Evolutionary conservation across 2,113 vertebrate species (phyloP).

Genomic region (Hiodon alosoides): DNA sequence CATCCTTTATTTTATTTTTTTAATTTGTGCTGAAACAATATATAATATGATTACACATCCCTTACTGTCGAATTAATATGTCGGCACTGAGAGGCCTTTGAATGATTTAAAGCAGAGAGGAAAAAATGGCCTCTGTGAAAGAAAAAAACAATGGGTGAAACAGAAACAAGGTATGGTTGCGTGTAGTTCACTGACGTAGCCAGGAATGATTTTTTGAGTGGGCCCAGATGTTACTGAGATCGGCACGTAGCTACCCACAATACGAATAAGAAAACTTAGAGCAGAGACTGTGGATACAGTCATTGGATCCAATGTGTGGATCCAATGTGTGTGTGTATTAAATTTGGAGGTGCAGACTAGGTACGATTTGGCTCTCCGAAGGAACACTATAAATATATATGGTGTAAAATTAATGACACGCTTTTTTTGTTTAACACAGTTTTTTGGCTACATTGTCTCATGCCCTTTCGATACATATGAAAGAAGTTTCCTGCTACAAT

Average conservation of each 20-base stretch:
- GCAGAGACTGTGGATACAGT: no score
- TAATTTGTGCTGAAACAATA: conserved; percentile 1
- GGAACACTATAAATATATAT: neutral
- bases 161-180: neutral
- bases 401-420: neutral
- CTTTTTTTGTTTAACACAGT: neutral
- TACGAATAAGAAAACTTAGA: no score
- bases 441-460: neutral
- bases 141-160: neutral
- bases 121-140: neutral
- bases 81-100: neutral
- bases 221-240: no score
- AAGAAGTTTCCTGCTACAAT: no score
- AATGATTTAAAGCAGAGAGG: neutral
- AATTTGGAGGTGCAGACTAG: no score
- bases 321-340: neutral
- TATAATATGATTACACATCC: neutral
- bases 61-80: conserved; percentile 7
- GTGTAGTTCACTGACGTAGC: neutral
- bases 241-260: no score
- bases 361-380: neutral
- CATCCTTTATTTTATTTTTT: neutral
- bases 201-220: no score
- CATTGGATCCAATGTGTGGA: neutral
- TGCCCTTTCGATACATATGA: neutral